Evolutionary conservation across 2,888 invertebrate species (phyloP).

Genomic region (Herminia tarsipennalis): DNA sequence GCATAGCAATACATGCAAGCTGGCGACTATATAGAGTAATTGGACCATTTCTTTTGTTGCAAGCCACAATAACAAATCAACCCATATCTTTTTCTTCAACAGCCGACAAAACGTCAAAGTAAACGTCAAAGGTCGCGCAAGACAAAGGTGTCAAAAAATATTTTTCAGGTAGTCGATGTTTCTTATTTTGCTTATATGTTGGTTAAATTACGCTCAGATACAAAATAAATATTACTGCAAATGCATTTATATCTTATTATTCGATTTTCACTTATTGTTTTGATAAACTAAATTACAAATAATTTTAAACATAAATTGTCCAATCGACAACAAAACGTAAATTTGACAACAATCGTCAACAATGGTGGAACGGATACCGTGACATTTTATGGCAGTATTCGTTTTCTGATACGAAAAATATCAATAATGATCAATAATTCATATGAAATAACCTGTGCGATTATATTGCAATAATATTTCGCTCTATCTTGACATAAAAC

Average conservation of each 20-base stretch:
- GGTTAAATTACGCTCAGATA: no score
- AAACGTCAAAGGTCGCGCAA: conserved; percentile 23
- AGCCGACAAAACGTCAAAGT: conserved; percentile 14
- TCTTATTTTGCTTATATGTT: no score
- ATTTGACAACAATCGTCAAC: conserved; percentile 84
- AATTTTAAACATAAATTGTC: background rate
- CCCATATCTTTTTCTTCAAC: conserved; percentile 53
- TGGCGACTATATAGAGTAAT: conserved; percentile 90
- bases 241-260: no score
- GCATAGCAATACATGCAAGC: conserved; percentile 93
- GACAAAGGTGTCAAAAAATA: conserved; percentile 6
- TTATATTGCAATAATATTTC: conserved; percentile 79
- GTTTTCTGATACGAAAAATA: conserved; percentile 81
- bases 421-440: conserved; percentile 80
- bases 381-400: conserved; percentile 80
- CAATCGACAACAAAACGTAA: conserved; percentile 63
- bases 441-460: conserved; percentile 68
- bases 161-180: no score
- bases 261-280: no score
- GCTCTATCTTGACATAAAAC: conserved; percentile 81
- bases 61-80: conserved; percentile 53
- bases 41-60: conserved; percentile 87
- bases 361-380: conserved; percentile 83
- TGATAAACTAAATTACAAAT: no score
- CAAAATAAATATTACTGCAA: no score